These are phyloP conservation scores for Patella pellucida DNA, from an alignment of 2,888 invertebrate genomes.

Conservation along the genomic window DNA sequence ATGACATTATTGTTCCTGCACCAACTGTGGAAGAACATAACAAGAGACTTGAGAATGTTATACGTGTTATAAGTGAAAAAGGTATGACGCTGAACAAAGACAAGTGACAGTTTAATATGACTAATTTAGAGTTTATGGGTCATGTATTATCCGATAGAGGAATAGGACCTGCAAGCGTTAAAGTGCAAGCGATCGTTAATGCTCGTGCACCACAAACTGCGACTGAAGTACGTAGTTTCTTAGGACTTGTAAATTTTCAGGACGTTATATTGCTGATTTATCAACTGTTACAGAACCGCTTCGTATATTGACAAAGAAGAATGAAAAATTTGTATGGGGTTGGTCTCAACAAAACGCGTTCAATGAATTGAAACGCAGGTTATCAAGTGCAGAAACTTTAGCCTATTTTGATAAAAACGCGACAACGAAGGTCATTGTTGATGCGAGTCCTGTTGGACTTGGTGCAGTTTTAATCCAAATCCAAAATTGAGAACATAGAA, in stretches of 20 bases:
- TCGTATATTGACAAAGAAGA: too few relatives aligned
- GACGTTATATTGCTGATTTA: too few relatives aligned
- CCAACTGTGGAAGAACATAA: constrained; percentile 33
- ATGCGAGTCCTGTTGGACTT: neutral
- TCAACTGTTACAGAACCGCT: too few relatives aligned
- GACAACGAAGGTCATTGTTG: neutral
- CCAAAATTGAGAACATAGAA: neutral
- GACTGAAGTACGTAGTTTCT: neutral
- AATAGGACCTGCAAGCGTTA: constrained; percentile 19
- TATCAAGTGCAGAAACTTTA: neutral
- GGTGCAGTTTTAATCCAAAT: neutral
- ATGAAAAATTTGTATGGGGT: too few relatives aligned
- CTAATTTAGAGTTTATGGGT: constrained; percentile 30
- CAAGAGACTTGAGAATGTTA: constrained; percentile 22
- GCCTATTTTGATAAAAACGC: neutral
- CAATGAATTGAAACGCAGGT: too few relatives aligned
- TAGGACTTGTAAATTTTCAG: too few relatives aligned
- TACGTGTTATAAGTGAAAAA: constrained; percentile 31
- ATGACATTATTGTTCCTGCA: constrained; percentile 43
- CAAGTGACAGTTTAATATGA: constrained; percentile 40
- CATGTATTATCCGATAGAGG: constrained; percentile 27
- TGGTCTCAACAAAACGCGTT: too few relatives aligned
- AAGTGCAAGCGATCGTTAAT: constrained; percentile 25
- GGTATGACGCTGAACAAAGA: constrained; percentile 37
- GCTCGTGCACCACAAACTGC: constrained; percentile 24